Conservation (phyloP, 2,113 vertebrate genomes). For the Caretta caretta region DNA sequence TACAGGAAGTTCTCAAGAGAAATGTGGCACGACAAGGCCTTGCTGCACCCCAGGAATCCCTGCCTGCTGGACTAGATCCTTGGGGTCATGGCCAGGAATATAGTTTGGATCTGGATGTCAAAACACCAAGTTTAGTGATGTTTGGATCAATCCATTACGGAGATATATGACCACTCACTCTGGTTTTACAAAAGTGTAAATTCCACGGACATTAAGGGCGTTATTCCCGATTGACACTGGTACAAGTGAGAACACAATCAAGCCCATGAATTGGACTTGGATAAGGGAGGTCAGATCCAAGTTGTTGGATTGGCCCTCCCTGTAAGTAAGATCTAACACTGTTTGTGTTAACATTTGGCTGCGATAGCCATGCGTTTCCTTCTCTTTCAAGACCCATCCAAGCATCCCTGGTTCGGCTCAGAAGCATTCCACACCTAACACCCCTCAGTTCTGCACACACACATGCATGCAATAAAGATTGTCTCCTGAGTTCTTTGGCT, state of each 20-base stretch:
- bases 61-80: neutral
- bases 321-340: neutral
- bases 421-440: neutral
- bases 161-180: neutral
- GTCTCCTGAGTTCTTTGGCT: constrained; percentile 44
- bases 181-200: constrained; percentile 20
- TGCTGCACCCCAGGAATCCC: neutral
- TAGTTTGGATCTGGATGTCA: neutral
- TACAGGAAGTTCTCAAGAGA: neutral
- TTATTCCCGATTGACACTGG: neutral
- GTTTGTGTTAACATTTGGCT: neutral
- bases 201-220: neutral
- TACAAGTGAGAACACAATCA: constrained; percentile 32
- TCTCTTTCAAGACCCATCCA: constrained; percentile 6
- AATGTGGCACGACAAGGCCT: fast-evolving
- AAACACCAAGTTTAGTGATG: fast-evolving
- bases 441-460: neutral
- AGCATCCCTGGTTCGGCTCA: neutral
- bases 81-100: neutral
- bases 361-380: neutral
- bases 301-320: constrained; percentile 31
- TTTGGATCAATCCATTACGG: neutral
- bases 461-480: neutral
- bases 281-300: constrained; percentile 31
- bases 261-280: constrained; percentile 52